Evolutionary conservation across 2,888 invertebrate genomes (phyloP), one percentile per base, ranked within the genome.

Genomic region (Barypeithes pellucidus): DNA sequence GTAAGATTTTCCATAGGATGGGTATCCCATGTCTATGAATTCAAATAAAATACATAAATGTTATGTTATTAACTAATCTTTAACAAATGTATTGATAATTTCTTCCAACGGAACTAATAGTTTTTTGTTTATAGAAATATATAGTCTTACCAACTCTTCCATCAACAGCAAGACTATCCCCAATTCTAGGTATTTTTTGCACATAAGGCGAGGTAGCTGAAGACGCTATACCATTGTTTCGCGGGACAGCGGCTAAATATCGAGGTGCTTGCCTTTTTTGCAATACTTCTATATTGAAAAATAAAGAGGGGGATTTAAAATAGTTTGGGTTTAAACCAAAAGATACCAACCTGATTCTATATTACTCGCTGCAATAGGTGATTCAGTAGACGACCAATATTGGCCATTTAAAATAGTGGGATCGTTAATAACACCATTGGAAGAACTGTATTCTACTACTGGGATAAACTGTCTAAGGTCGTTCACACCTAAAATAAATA

Each of bases 81-180:
- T n/a, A n/a, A n/a, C n/a, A n/a, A n/a, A n/a, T n/a, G n/a, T n/a
- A n/a, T n/a, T n/a, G n/a, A n/a, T n/a, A n/a, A n/a, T n/a, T n/a
- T n/a, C n/a, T n/a, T n/a, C n/a, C n/a, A n/a, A n/a, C n/a, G n/a
- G n/a, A n/a, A n/a, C n/a, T n/a, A n/a, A n/a, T n/a, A n/a, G n/a
- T 4, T 9, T 2, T 29, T 29, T 5, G 9, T 29, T 2, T 9
- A 29, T 5, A 29, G 29, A 29, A 29, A 29, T 4, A 29, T 8
- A 1, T 9, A n/a, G 11, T 60, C 66, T 73, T 61, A 73, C 72
- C 75, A 43, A 75, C 41, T 72, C 75, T 68, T 18, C 69, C 75
- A 54, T 75, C 69, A 33, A 60, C 65, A 39, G 63, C 54, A 41
- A 66, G 18, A 29, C 45, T 33, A 39, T 65, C 47, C 36, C 36